Evolutionary conservation across 2,113 vertebrate genomes (phyloP).

Genomic region (Micronycteris hirsuta): DNA sequence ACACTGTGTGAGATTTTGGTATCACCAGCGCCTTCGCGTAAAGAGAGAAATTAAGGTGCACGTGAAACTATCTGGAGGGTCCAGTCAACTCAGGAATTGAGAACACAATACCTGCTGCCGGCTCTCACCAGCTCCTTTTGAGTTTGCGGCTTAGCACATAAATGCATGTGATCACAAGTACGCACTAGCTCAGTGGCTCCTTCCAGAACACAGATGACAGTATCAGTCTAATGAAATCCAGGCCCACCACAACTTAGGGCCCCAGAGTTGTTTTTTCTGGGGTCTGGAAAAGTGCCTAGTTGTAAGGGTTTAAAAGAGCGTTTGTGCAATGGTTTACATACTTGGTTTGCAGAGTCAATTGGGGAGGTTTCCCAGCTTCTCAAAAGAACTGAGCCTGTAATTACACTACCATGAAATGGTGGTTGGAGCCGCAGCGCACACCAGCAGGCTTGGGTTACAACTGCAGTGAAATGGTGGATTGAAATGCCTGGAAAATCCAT

Average conservation of each 20-base stretch:
- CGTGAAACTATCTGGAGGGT: conserved; percentile 3
- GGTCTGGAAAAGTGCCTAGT: conserved; percentile 51
- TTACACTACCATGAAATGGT: conserved; percentile 57
- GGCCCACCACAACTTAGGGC: conserved; percentile 9
- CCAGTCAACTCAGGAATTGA: conserved; percentile 8
- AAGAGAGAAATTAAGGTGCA: neutral
- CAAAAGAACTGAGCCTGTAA: conserved; percentile 47
- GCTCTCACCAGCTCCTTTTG: conserved; percentile 16
- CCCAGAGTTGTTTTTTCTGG: conserved; percentile 20
- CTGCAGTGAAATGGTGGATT: conserved; percentile 42
- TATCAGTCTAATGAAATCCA: conserved; percentile 31
- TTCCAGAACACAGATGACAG: conserved; percentile 16
- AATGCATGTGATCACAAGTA: conserved; percentile 7
- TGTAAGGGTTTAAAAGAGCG: conserved; percentile 46
- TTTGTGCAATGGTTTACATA: conserved; percentile 54
- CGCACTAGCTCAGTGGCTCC: neutral
- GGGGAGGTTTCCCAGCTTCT: conserved; percentile 52
- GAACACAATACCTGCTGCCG: neutral
- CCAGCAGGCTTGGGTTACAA: conserved; percentile 36
- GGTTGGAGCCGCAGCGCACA: neutral
- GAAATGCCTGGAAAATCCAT: neutral
- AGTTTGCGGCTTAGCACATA: neutral
- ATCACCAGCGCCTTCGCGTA: neutral
- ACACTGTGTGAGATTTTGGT: conserved; percentile 40
- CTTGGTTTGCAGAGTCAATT: conserved; percentile 55